phyloP scores from a whole-genome alignment of 2,888 invertebrate genomes.

The Tenthredo livida region DNA sequence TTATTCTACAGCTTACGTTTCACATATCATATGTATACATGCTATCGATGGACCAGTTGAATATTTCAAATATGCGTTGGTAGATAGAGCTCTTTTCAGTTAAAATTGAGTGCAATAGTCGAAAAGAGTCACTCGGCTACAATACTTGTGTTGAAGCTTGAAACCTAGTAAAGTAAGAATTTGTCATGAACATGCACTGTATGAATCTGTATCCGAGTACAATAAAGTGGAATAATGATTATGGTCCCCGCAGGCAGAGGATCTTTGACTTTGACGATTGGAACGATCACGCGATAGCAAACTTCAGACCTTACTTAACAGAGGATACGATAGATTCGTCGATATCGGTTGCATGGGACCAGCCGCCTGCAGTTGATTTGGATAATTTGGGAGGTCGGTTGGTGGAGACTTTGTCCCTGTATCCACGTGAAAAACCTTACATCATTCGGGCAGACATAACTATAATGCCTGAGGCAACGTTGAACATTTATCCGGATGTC shows the following conservation, averaged over 20 bases:
- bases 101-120: no score
- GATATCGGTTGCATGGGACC: constrained; percentile 85
- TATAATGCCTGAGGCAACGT: constrained; percentile 94
- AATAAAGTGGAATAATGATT: background rate
- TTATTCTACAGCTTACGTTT: background rate
- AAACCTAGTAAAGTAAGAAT: no score
- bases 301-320: constrained; percentile 92
- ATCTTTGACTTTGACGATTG: constrained; percentile 99
- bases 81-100: no score
- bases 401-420: constrained; percentile 83
- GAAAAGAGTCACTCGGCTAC: no score
- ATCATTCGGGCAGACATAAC: constrained; percentile 94
- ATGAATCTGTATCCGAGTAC: background rate
- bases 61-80: no score
- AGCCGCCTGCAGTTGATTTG: constrained; percentile 81
- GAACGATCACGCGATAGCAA: constrained; percentile 98
- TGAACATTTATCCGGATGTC: constrained; percentile 94
- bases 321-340: constrained; percentile 89
- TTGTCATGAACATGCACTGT: background rate
- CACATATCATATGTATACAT: background rate
- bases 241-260: constrained; percentile 78
- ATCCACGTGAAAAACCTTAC: constrained; percentile 86
- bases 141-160: no score
- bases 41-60: no score
- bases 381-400: constrained; percentile 90